Evolutionary conservation across 2,888 invertebrate genomes (phyloP), one percentile per base, ranked within the genome.

Genomic region (Drosophila kokeensis): DNA sequence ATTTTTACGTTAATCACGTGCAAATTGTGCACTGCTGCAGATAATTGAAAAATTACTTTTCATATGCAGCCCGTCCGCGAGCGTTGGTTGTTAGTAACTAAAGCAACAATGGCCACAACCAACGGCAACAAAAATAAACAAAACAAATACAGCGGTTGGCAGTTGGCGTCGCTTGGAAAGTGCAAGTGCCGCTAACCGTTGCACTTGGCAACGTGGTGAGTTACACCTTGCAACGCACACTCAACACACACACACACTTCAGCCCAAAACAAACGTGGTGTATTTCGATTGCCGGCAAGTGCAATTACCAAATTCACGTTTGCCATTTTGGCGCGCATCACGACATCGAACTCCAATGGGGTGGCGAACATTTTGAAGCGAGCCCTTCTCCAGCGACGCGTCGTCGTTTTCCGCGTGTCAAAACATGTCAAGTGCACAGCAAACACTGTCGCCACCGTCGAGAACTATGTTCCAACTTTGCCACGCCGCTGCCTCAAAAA

Each of bases 371-470:
- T 87, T 76, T 61, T 68, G 18, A 49, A 48, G 45, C 13, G 54
- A 29, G 15, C 24, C 38, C 48, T 53, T 48, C 36, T 29, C 34
- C 50, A 76, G 82, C 85, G 73, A 69, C 69, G 60, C 54, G 73
- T 75, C 63, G 63, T 38, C 61, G 67, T 57, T 73, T 73, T 55
- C 55, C 68, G 87, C 79, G 89, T 85, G 89, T 85, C 85, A 85
- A 87, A 85, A 89, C 85, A 85, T 85, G 85, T 89, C 85, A 85
- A 85, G 85, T 89, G 89, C 89, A 83, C 76, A 75, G 72, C 83
- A 85, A 86, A 89, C 81, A 85, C 89, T 89, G 87, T 89, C 85
- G 85, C 73, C 89, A 65, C 79, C 73, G 55, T 79, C 73, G 69
- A 79, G 68, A 77, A 79, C 82, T 81, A 69, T 83, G 81, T 81